Conservation (phyloP, 2,888 invertebrate genomes). For the Tuberolachnus salignus region DNA sequence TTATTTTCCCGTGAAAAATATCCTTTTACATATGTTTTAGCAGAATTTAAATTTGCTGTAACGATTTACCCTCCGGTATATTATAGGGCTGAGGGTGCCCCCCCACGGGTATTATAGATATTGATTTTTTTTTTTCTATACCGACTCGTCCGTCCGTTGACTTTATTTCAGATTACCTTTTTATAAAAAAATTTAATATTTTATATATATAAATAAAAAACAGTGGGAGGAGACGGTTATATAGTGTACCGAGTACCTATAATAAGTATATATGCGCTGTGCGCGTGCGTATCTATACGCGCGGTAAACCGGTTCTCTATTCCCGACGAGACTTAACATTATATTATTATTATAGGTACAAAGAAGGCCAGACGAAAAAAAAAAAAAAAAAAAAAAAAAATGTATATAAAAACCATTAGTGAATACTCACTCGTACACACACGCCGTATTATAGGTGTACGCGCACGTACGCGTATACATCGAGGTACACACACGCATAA, state of each 20-base stretch:
- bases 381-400: slow-evolving; percentile 20
- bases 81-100: too few relatives aligned
- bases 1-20: too few relatives aligned
- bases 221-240: slow-evolving; percentile 28
- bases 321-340: slow-evolving; percentile 21
- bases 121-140: neutral
- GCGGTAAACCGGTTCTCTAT: slow-evolving; percentile 42
- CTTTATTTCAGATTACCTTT: slow-evolving; percentile 32
- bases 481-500: neutral
- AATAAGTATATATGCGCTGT: too few relatives aligned
- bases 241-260: neutral
- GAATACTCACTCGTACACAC: slow-evolving; percentile 27
- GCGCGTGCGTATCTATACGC: too few relatives aligned
- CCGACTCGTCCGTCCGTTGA: slow-evolving; percentile 13
- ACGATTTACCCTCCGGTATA: too few relatives aligned
- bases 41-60: too few relatives aligned
- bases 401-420: slow-evolving; percentile 56
- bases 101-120: too few relatives aligned
- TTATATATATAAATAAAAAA: too few relatives aligned
- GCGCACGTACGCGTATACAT: neutral
- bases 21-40: too few relatives aligned
- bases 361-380: slow-evolving; percentile 42
- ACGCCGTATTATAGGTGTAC: neutral
- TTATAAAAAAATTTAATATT: neutral
- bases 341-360: slow-evolving; percentile 2